Evolutionary conservation across 2,888 invertebrate genomes (phyloP), one percentile per base, ranked within the genome.

Genomic region (Dendrolimus pini): DNA sequence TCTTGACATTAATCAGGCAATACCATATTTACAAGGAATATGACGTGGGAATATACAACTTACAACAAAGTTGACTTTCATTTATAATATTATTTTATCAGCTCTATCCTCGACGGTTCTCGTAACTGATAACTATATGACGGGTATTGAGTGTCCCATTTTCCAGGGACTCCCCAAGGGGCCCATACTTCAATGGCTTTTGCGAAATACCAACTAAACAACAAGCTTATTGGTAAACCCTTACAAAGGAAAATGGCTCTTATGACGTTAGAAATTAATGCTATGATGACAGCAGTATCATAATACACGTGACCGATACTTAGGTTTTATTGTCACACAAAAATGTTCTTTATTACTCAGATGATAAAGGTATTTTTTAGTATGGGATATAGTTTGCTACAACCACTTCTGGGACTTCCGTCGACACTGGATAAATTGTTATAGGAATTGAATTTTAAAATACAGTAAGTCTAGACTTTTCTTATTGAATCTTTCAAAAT

Each of bases 351-450:
- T 55, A 58, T 55, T 9, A 10, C 9, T 13, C 12, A 1, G 7
- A 42, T 8, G n/a, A 41, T 55, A 58, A 30, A 47, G 47, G 10
- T 10, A 10, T 2, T 47, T 9, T 53, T 30, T 41, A 13, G 9
- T 65, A 56, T 55, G 58, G 54, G 59, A 9, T 2, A 54, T 9
- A 12, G 12, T 53, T 58, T 55, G 30, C 60, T 65, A 59, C 61
- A 47, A 56, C 55, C 59, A 54, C 60, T 58, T 53, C 53, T 54
- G 65, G 62, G 62, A 60, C 58, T 63, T 58, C 60, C 61, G 62
- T 62, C 65, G 70, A 66, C 66, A 65, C 65, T 61, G 64, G 58
- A 68, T 72, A 72, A 69, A 69, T 73, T 68, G 65, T 68, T 70
- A 65, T 58, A 67, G 65, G 64, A 65, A 73, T 69, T 71, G 71